phyloP scores from a whole-genome alignment of 2,888 invertebrate species.

The Sarcophaga carnaria region DNA sequence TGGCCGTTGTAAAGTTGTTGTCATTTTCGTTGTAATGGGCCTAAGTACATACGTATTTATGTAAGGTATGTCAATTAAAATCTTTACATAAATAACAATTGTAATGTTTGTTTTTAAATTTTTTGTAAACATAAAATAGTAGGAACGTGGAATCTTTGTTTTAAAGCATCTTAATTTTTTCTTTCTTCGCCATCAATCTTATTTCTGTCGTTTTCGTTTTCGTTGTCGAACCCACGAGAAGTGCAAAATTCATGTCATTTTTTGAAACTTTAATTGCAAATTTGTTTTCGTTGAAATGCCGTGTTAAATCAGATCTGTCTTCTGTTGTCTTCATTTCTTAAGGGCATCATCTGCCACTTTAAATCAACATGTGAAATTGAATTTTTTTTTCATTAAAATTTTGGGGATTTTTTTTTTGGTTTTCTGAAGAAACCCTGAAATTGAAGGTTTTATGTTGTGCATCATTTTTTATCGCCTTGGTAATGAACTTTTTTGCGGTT shows the following conservation, averaged over 20 bases:
- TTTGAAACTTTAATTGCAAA: slow-evolving; percentile 31
- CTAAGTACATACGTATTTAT: not conserved
- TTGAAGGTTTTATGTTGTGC: slow-evolving; percentile 30
- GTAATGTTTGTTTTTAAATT: too few relatives aligned
- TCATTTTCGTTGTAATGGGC: slow-evolving; percentile 5
- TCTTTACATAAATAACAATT: slow-evolving; percentile 4
- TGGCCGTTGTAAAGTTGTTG: slow-evolving; percentile 6
- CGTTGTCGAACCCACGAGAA: not conserved
- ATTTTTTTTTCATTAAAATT: not conserved
- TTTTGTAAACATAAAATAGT: too few relatives aligned
- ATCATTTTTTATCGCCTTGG: slow-evolving; percentile 47
- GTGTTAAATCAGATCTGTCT: not conserved
- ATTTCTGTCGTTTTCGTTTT: not conserved
- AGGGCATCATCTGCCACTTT: not conserved
- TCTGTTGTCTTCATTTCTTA: not conserved
- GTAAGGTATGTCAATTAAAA: slow-evolving; percentile 5
- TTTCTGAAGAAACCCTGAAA: slow-evolving; percentile 41
- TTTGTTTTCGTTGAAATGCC: slow-evolving; percentile 12
- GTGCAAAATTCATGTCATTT: not conserved
- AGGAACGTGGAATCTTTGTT: slow-evolving; percentile 9
- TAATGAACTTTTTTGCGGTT: slow-evolving; percentile 51
- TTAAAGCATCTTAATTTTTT: slow-evolving; percentile 12
- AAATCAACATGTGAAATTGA: slow-evolving; percentile 8
- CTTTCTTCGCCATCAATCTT: not conserved
- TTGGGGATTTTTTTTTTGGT: not conserved